Evolutionary conservation across 2,113 vertebrate species (phyloP).

Genomic region (Pollimyrus isidori): DNA sequence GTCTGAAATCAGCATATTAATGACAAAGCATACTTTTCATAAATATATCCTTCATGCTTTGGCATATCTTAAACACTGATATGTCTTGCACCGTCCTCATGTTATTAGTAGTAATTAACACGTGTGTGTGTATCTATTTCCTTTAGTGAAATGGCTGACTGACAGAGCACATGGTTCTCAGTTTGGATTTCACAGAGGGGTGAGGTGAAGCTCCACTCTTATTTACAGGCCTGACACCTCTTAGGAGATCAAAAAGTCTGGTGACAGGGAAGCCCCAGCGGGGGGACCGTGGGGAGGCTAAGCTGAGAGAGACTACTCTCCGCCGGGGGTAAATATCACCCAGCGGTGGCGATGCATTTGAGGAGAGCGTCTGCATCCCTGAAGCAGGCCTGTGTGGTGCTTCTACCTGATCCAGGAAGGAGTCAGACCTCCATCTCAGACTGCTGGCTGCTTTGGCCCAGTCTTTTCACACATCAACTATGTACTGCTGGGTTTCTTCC

Average conservation of each 20-base stretch:
- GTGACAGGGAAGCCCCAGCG: background rate
- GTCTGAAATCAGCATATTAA: background rate
- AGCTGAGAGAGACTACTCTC: background rate
- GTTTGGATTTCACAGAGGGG: background rate
- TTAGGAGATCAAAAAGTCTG: background rate
- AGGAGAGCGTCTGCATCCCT: background rate
- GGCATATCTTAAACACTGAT: background rate
- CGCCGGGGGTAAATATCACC: background rate
- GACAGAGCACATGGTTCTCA: background rate
- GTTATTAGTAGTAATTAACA: background rate
- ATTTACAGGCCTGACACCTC: background rate
- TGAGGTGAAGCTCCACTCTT: background rate
- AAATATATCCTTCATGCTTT: background rate
- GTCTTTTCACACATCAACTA: background rate
- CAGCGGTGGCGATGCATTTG: background rate
- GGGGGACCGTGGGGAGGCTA: background rate
- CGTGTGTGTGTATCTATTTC: background rate
- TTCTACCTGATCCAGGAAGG: background rate
- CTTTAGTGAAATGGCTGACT: background rate
- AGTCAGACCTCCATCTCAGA: background rate
- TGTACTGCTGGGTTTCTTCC: background rate
- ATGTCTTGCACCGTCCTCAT: background rate
- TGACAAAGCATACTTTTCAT: background rate
- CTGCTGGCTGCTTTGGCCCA: background rate
- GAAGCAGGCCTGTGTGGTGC: background rate